Base-by-base conservation (phyloP, 2,888 invertebrate species). In the Cordylochernes scorpioides region DNA sequence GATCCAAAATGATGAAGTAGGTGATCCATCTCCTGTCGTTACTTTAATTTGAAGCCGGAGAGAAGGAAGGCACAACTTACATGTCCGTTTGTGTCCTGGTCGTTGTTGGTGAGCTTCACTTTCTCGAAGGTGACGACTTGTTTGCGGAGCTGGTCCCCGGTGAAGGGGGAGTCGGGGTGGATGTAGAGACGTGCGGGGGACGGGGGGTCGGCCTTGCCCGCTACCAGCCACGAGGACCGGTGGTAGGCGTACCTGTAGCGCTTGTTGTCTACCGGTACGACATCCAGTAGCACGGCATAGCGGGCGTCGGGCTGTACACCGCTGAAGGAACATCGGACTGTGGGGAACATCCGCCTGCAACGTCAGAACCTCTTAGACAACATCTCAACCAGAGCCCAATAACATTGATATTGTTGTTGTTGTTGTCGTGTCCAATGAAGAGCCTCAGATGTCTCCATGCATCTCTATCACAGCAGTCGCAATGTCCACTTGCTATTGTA, bases 321-420 rank as follows among this genome's bases (percentile, higher is more conserved):
- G 43, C 62, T 63, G 54, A 74, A 71, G 10, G 69, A 68, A 19
- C 71, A 68, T 27, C 73, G 58, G 29, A 74, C 59, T 6, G 73
- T 72, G 2, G 74, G 74, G 47, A 74, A 74, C 74, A 75, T 75
- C 43, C 74, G 60, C 51, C 73, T 74, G 61, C n/a, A n/a, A n/a
- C n/a, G n/a, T n/a, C n/a, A n/a, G n/a, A n/a, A n/a, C n/a, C n/a
- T n/a, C n/a, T n/a, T n/a, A n/a, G n/a, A n/a, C n/a, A n/a, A n/a
- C n/a, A n/a, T n/a, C n/a, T n/a, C n/a, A n/a, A n/a, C n/a, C n/a
- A n/a, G n/a, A n/a, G n/a, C n/a, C n/a, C n/a, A n/a, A n/a, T n/a
- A n/a, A n/a, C n/a, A n/a, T n/a, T n/a, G n/a, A n/a, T n/a, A n/a
- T n/a, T n/a, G n/a, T n/a, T n/a, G n/a, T n/a, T n/a, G n/a, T n/a